A percentile compares a stretch with the other conserved stretches of the same genome.
phyloP scores from a whole-genome alignment of 2,888 invertebrate genomes.

The Morpho helenor region DNA sequence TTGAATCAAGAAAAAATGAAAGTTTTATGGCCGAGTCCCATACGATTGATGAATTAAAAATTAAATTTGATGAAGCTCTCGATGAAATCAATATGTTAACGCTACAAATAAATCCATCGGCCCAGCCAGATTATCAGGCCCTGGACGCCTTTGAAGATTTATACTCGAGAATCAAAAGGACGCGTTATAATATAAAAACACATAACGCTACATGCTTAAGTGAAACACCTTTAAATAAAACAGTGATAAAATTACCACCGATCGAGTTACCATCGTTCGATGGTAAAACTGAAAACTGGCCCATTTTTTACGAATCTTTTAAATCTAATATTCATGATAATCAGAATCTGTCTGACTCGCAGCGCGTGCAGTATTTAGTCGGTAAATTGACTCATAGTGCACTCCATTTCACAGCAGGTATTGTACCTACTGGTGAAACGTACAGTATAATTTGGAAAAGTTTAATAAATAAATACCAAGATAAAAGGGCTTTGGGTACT shows the following conservation, averaged over 20 bases:
- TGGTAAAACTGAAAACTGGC: background rate
- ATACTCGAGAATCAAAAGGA: background rate
- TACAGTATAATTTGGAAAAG: background rate
- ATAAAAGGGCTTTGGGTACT: background rate
- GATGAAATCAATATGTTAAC: background rate
- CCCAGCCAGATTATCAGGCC: background rate
- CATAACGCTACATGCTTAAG: too few relatives aligned
- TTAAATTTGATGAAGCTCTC: background rate
- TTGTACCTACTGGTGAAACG: background rate
- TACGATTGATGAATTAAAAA: background rate
- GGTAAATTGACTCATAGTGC: background rate
- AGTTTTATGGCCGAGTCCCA: background rate
- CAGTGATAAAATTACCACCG: background rate
- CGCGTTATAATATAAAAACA: too few relatives aligned
- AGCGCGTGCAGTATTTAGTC: background rate
- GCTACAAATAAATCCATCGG: background rate
- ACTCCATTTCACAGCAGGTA: background rate
- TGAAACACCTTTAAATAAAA: too few relatives aligned
- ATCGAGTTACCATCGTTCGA: background rate
- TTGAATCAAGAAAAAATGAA: background rate
- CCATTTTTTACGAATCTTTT: background rate
- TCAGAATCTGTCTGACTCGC: background rate
- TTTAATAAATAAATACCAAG: background rate
- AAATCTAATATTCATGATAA: background rate
- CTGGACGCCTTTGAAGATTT: background rate